phyloP scores from a whole-genome alignment of 64 coral and sea anemone species.

The Dendronephthya gigantea region DNA sequence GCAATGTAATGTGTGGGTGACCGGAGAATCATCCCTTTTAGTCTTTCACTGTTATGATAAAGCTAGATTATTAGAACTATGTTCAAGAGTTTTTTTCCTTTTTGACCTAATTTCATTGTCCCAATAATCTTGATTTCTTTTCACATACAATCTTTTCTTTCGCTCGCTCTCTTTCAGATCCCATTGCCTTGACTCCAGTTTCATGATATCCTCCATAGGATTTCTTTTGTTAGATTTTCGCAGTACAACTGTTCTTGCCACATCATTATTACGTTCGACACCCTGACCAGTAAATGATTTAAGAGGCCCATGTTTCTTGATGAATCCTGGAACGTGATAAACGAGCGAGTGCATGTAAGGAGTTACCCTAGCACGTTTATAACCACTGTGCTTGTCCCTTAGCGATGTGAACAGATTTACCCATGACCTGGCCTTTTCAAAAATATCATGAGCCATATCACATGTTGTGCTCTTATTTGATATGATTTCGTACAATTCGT shows the following conservation, averaged over 20 bases:
- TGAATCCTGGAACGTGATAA: slow-evolving; percentile 5
- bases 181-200: slow-evolving; percentile 23
- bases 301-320: not conserved
- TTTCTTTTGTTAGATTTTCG: slow-evolving; percentile 32
- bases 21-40: no score
- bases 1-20: no score
- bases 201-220: slow-evolving; percentile 20
- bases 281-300: slow-evolving; percentile 36
- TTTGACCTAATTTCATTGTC: no score
- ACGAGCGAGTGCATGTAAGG: not conserved
- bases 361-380: not conserved
- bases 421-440: slow-evolving; percentile 4
- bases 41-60: no score
- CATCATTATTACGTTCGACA: slow-evolving; percentile 22
- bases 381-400: not conserved
- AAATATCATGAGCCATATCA: slow-evolving; percentile 13
- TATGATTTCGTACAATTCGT: no score
- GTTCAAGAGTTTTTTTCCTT: no score
- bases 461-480: not conserved
- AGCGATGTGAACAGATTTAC: not conserved
- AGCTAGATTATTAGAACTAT: no score
- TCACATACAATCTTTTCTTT: no score
- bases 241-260: slow-evolving; percentile 19
- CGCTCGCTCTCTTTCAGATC: not conserved
- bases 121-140: no score